Evolutionary conservation across 1,140 invertebrate species (phyloP).

Genomic region (Drosophila novamexicana): DNA sequence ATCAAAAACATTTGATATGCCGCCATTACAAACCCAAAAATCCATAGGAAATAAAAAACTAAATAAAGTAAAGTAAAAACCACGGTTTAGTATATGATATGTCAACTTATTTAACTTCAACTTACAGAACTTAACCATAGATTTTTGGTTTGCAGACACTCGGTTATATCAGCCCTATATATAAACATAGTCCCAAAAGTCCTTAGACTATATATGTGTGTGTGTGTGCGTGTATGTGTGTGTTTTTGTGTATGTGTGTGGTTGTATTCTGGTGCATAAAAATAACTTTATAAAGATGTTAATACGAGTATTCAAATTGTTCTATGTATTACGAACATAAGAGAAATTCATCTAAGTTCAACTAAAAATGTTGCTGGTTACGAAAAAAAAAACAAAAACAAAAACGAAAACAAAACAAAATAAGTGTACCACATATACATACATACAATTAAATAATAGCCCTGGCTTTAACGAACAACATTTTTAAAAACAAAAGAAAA

Average conservation of each 20-base stretch:
- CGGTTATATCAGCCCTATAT: neutral
- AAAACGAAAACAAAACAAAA: neutral
- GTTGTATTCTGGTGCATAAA: constrained; percentile 21
- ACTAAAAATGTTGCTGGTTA: constrained; percentile 59
- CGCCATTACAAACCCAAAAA: neutral
- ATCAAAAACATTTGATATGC: neutral
- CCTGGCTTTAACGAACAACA: constrained; percentile 46
- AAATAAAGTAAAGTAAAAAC: neutral
- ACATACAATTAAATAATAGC: constrained; percentile 48
- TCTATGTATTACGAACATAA: constrained; percentile 29
- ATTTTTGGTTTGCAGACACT: constrained; percentile 1
- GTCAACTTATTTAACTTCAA: neutral
- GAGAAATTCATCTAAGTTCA: constrained; percentile 34
- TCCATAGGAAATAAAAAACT: neutral
- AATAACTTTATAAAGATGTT: constrained; percentile 8
- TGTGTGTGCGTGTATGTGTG: constrained; percentile 1
- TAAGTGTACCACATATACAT: constrained; percentile 52
- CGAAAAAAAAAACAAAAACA: constrained; percentile 9
- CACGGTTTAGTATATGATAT: neutral
- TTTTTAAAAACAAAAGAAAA: constrained; percentile 39
- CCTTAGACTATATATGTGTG: constrained; percentile 1
- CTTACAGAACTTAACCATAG: neutral
- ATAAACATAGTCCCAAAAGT: neutral
- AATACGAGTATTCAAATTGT: constrained; percentile 33
- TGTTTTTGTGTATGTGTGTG: constrained; percentile 21